Base-by-base conservation (phyloP, 2,888 invertebrate species). In the Cephalotes varians region DNA sequence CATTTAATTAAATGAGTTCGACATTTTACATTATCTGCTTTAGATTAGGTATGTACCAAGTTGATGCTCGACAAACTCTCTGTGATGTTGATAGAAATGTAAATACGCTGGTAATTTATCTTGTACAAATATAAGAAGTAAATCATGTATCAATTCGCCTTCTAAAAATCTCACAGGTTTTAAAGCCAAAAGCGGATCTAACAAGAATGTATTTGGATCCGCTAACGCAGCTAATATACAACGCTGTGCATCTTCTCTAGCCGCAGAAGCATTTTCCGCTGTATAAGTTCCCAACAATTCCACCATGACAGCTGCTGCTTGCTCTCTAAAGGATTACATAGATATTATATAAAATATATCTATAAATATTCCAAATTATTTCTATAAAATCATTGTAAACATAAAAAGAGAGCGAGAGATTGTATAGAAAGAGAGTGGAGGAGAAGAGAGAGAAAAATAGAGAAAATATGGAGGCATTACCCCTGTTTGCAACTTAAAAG, bases 251-350 rank as follows among this genome's bases (percentile, higher is more conserved):
- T 99, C 99, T 94, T 99, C 99, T 88, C 99, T 96, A 0, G 99
- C 99, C 87, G 98, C 98, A 1, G 98, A 98, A 0, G 99, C 99
- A 95, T 99, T 99, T 93, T 99, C 99, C 84, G 98, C 97, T 34
- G 99, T 99, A 95, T 99, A 99, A 0, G 99, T 99, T 34, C 98
- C 98, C 81, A 99, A 95, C 0, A 99, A 95, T 94, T 99, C 99
- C 86, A 99, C 97, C 99, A 99, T 99, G 4, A 99, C 98, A 94
- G 98, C 98, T 25, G 98, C 97, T 34, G 99, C 98, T 91, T 98
- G 96, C 93, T 99, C 98, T 95, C 98, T 98, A 94, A 25, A 95
- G 94, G 87, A 91, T 84, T 87, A 86, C 74, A 72, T 34, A 28
- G n/a, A n/a, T n/a, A n/a, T n/a, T n/a, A n/a, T 44, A 10, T 28